phyloP scores from a whole-genome alignment of 2,113 vertebrate genomes.

The Nesospiza acunhae region DNA sequence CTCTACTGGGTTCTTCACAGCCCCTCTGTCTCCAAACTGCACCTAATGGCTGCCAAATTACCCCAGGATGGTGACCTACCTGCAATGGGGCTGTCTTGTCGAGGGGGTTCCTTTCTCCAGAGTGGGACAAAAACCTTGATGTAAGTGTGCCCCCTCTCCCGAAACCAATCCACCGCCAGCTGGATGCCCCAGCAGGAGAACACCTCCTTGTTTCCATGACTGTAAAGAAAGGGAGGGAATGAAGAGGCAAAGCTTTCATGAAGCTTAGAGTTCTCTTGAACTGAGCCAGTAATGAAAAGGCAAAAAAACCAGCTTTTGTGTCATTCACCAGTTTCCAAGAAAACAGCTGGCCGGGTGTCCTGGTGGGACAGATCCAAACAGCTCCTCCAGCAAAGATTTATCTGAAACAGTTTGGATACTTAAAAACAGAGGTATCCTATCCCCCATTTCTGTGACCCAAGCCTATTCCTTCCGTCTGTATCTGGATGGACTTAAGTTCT shows the following conservation, averaged over 20 bases:
- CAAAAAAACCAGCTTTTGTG: neutral
- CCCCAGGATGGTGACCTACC: conserved; percentile 64
- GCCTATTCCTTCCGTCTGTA: neutral
- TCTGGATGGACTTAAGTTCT: neutral
- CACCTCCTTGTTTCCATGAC: conserved; percentile 88
- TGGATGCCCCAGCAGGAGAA: conserved; percentile 91
- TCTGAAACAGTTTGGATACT: neutral
- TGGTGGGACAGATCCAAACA: neutral
- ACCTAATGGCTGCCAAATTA: neutral
- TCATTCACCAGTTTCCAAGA: neutral
- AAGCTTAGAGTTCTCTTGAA: neutral
- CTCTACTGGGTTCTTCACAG: neutral
- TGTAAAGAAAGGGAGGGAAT: conserved; percentile 47
- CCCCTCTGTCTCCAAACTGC: neutral
- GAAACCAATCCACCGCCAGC: conserved; percentile 91
- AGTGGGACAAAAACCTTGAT: conserved; percentile 91
- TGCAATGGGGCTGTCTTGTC: conserved; percentile 83
- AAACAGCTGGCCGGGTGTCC: neutral
- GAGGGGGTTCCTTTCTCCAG: conserved; percentile 87
- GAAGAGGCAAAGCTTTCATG: neutral
- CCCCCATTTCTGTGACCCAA: neutral
- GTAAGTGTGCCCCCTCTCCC: conserved; percentile 82
- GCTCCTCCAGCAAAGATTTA: neutral
- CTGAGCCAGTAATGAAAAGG: neutral
- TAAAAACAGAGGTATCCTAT: neutral